Percentiles rank a stretch among this genome's conserved stretches.
Evolutionary conservation across 2,888 invertebrate species (phyloP).

Genomic region (Luperina testacea): DNA sequence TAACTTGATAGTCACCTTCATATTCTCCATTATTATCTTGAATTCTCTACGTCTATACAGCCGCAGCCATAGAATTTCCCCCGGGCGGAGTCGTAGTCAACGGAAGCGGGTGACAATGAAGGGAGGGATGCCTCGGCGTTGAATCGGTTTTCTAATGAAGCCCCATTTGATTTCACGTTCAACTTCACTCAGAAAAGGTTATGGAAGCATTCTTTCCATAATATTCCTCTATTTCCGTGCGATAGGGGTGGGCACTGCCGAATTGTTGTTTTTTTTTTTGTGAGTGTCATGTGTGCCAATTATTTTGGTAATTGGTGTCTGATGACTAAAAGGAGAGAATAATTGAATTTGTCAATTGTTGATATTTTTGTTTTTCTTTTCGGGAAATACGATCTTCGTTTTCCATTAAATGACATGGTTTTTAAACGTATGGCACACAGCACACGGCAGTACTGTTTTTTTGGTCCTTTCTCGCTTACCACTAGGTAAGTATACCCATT

Average conservation of each 20-base stretch:
- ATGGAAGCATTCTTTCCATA: constrained; percentile 20
- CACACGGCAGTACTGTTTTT: background rate
- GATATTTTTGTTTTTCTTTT: constrained; percentile 6
- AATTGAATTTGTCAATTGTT: constrained; percentile 4
- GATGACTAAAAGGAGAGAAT: constrained; percentile 2
- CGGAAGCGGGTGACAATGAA: constrained; percentile 67
- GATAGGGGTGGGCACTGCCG: background rate
- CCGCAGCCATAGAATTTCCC: constrained; percentile 53
- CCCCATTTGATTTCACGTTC: constrained; percentile 62
- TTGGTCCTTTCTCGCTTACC: background rate
- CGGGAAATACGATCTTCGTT: background rate
- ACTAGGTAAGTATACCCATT: background rate
- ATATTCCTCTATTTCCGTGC: constrained; percentile 28
- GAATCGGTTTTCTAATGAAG: constrained; percentile 66
- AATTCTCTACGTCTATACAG: constrained; percentile 35
- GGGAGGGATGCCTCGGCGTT: constrained; percentile 43
- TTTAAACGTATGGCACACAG: background rate
- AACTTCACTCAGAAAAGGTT: constrained; percentile 43
- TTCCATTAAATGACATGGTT: background rate
- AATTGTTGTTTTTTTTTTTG: background rate
- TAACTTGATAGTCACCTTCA: constrained; percentile 34
- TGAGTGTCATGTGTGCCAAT: background rate
- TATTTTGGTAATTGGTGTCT: constrained; percentile 29
- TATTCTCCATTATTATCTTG: constrained; percentile 50
- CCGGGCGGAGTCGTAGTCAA: constrained; percentile 38